A percentile compares a stretch with the other conserved stretches of the same genome.
These are phyloP conservation scores for Eurytoma californica DNA, from an alignment of 2,888 invertebrate species.

Conservation along the genomic window DNA sequence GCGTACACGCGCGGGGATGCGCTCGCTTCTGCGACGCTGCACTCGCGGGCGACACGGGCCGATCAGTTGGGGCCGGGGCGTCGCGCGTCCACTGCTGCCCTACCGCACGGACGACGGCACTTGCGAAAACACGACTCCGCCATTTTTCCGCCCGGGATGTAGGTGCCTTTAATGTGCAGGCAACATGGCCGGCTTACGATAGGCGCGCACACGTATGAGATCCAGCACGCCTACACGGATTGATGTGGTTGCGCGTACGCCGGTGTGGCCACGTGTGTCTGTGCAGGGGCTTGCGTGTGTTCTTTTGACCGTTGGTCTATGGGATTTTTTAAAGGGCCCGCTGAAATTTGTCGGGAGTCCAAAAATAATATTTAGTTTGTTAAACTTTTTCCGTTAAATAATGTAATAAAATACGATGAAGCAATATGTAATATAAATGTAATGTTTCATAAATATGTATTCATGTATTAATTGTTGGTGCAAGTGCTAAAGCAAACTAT, in stretches of 20 bases:
- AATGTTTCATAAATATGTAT: too few relatives aligned
- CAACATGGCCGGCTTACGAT: slow-evolving; percentile 27
- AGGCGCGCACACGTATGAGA: not conserved
- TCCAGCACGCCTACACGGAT: not conserved
- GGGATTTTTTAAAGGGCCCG: too few relatives aligned
- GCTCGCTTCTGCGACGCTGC: too few relatives aligned
- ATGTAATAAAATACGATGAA: too few relatives aligned
- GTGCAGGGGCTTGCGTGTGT: not conserved
- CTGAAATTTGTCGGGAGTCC: too few relatives aligned
- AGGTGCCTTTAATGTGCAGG: slow-evolving; percentile 7
- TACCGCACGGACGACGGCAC: slow-evolving; percentile 26
- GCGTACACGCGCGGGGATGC: not conserved
- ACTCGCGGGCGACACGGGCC: not conserved
- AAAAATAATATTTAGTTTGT: too few relatives aligned
- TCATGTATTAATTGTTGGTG: too few relatives aligned
- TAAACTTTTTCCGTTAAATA: too few relatives aligned
- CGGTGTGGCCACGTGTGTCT: not conserved
- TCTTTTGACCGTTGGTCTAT: too few relatives aligned
- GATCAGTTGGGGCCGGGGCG: slow-evolving; percentile 7
- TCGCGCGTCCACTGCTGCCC: slow-evolving; percentile 54
- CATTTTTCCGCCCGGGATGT: slow-evolving; percentile 65
- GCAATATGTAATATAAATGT: too few relatives aligned
- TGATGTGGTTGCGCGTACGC: not conserved
- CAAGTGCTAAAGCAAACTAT: too few relatives aligned
- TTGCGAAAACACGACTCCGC: slow-evolving; percentile 69